These are phyloP conservation scores for Tiphia femorata DNA, from an alignment of 2,888 invertebrate species.

Conservation along the genomic window DNA sequence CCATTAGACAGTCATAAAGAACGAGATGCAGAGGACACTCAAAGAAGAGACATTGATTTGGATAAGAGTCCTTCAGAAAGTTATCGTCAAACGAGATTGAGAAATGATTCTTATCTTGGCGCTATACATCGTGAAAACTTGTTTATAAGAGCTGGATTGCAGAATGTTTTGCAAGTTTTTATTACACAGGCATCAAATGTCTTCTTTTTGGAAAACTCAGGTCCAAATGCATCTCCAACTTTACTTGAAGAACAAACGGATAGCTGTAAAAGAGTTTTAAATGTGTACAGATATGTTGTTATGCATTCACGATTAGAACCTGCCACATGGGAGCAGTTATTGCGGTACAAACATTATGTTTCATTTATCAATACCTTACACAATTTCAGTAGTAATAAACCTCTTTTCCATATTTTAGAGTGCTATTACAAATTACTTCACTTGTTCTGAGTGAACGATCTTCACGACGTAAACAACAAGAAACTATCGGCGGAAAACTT, in stretches of 20 bases:
- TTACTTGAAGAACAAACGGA: slow-evolving; percentile 94
- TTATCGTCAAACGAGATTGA: slow-evolving; percentile 71
- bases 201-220: slow-evolving; percentile 80
- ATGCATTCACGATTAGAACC: slow-evolving; percentile 96
- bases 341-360: slow-evolving; percentile 49
- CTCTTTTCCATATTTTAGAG: slow-evolving; percentile 69
- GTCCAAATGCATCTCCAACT: slow-evolving; percentile 72
- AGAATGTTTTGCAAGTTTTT: slow-evolving; percentile 88
- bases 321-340: slow-evolving; percentile 83
- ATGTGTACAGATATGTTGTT: slow-evolving; percentile 96
- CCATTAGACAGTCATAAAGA: slow-evolving; percentile 72
- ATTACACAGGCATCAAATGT: slow-evolving; percentile 97
- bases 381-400: background rate
- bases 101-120: slow-evolving; percentile 89
- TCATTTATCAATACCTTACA: background rate
- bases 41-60: slow-evolving; percentile 48
- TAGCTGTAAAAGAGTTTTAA: slow-evolving; percentile 94
- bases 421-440: slow-evolving; percentile 92
- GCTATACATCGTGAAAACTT: slow-evolving; percentile 85
- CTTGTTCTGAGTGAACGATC: slow-evolving; percentile 86
- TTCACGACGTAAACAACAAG: slow-evolving; percentile 81
- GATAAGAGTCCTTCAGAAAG: slow-evolving; percentile 64
- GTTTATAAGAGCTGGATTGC: slow-evolving; percentile 85
- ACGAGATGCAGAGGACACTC: slow-evolving; percentile 60
- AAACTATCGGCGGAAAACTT: slow-evolving; percentile 78